Conservation (phyloP, 1,140 invertebrate species). For the Diplogasteroides magnus region DNA sequence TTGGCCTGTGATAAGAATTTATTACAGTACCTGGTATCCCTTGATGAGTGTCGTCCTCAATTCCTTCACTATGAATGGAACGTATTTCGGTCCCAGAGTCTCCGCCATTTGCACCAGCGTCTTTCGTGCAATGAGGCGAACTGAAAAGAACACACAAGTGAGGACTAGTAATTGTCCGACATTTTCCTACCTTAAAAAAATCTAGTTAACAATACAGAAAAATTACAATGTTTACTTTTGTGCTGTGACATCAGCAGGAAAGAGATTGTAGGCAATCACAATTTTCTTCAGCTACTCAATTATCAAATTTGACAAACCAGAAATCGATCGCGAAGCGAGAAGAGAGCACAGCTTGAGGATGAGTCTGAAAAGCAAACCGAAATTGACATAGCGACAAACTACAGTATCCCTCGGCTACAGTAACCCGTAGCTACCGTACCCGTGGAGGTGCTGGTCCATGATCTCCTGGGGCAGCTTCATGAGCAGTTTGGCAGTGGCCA, state of each 20-base stretch:
- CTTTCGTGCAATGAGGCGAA: constrained; percentile 66
- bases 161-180: too few relatives aligned
- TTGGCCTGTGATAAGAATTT: too few relatives aligned
- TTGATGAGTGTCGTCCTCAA: constrained; percentile 73
- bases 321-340: constrained; percentile 78
- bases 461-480: constrained; percentile 73
- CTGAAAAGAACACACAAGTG: too few relatives aligned
- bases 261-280: too few relatives aligned
- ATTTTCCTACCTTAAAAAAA: too few relatives aligned
- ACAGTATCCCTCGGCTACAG: constrained; percentile 6
- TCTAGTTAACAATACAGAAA: too few relatives aligned
- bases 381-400: constrained; percentile 9
- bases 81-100: constrained; percentile 74
- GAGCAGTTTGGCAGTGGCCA: constrained; percentile 83
- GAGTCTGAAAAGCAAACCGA: constrained; percentile 66
- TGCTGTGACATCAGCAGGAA: too few relatives aligned
- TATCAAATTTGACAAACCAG: too few relatives aligned
- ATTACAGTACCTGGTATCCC: constrained; percentile 87
- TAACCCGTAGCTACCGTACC: constrained; percentile 59
- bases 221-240: too few relatives aligned
- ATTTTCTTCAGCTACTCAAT: too few relatives aligned
- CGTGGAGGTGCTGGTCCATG: constrained; percentile 71
- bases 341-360: constrained; percentile 82
- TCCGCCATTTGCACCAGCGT: constrained; percentile 81
- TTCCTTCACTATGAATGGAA: constrained; percentile 73